Percentiles rank a stretch among this genome's conserved stretches.
These are phyloP conservation scores for Tethya wilhelma DNA, from an alignment of 37 sponge, comb jelly and placozoan genomes.

Conservation along the genomic window DNA sequence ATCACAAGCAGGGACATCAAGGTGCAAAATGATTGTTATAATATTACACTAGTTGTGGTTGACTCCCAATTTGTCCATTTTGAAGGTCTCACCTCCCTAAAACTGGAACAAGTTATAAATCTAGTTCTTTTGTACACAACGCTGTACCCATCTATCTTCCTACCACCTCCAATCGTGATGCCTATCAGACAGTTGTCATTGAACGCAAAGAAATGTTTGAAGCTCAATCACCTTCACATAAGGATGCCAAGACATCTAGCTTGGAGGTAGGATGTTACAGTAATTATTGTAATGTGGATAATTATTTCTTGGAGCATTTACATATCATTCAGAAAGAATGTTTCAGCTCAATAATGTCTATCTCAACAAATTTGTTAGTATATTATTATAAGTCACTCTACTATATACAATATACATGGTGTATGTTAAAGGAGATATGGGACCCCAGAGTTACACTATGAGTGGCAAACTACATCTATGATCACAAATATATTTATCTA, in stretches of 20 bases:
- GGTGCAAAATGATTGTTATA: background rate
- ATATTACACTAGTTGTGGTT: background rate
- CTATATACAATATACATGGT: too few relatives aligned
- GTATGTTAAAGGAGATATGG: too few relatives aligned
- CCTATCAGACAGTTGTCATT: background rate
- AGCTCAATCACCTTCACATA: background rate
- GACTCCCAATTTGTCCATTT: background rate
- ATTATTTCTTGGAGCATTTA: too few relatives aligned
- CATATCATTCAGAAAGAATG: too few relatives aligned
- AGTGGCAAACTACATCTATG: too few relatives aligned
- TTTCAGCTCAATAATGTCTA: too few relatives aligned
- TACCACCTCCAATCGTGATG: background rate
- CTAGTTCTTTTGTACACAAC: background rate
- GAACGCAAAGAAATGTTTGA: background rate
- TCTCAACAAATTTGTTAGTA: too few relatives aligned
- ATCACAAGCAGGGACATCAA: background rate
- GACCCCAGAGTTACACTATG: too few relatives aligned
- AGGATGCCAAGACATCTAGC: background rate
- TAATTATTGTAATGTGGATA: too few relatives aligned
- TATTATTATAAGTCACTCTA: too few relatives aligned
- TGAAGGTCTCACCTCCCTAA: background rate
- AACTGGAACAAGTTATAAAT: background rate
- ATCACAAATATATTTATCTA: too few relatives aligned
- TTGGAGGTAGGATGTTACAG: too few relatives aligned
- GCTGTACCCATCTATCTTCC: slow-evolving; percentile 9